A percentile compares a stretch with the other conserved stretches of the same genome.
phyloP scores from a whole-genome alignment of 1,140 invertebrate genomes.

The Uloborus diversus region DNA sequence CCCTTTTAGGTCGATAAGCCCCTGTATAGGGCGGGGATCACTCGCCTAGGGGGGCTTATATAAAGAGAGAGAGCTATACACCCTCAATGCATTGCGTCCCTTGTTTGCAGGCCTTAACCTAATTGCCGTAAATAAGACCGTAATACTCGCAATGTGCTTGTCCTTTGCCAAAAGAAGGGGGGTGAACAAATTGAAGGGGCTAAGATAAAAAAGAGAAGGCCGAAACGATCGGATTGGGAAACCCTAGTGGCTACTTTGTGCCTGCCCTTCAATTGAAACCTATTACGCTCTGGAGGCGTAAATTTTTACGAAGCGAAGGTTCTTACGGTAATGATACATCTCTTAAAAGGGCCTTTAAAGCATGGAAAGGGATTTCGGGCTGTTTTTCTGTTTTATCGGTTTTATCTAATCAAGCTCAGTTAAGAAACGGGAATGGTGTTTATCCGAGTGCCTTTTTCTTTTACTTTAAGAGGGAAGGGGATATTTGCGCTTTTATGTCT shows the following conservation, averaged over 20 bases:
- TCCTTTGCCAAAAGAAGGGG: conserved; percentile 27
- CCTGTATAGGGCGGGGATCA: conserved; percentile 16
- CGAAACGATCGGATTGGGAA: conserved; percentile 42
- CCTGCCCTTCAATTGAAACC: conserved; percentile 48
- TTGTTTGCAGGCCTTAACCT: conserved; percentile 56
- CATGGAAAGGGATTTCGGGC: conserved; percentile 20
- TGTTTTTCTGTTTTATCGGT: conserved; percentile 52
- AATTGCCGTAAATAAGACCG: conserved; percentile 57
- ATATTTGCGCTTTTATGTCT: background rate
- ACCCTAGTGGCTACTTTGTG: conserved; percentile 52
- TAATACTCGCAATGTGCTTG: conserved; percentile 57
- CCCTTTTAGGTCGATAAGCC: conserved; percentile 44
- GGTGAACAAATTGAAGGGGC: conserved; percentile 47
- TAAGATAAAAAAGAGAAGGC: conserved; percentile 19
- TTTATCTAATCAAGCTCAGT: conserved; percentile 51
- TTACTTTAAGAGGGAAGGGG: background rate
- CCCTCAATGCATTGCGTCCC: conserved; percentile 42
- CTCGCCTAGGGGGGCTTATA: conserved; percentile 12
- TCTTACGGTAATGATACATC: conserved; percentile 51
- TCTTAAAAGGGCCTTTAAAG: conserved; percentile 46
- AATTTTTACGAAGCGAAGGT: conserved; percentile 54
- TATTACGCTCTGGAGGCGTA: conserved; percentile 51
- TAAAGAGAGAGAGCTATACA: conserved; percentile 47
- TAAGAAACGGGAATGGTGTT: conserved; percentile 39
- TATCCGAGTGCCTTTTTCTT: conserved; percentile 28